Conservation (phyloP, 2,888 invertebrate genomes). For the Cheilosia impressa region DNA sequence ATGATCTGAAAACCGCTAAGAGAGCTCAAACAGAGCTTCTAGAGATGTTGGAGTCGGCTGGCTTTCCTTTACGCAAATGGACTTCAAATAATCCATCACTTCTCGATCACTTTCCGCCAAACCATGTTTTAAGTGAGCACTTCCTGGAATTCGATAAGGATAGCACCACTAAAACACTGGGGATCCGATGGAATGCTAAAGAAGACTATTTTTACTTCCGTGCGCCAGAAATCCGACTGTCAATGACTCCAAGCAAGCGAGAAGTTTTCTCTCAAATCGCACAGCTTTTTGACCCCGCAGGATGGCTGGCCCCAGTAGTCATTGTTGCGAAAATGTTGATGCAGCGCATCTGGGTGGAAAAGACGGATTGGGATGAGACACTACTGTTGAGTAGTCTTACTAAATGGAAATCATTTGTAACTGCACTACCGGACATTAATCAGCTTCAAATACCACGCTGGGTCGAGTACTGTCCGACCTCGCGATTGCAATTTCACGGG, state of each 20-base stretch:
- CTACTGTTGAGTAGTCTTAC: constrained; percentile 1
- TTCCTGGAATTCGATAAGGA: constrained; percentile 5
- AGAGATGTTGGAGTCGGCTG: neutral
- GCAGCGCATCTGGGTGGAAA: constrained; percentile 29
- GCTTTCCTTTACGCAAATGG: constrained; percentile 22
- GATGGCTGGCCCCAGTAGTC: constrained; percentile 30
- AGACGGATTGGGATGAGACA: constrained; percentile 36
- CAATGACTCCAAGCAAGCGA: constrained; percentile 17
- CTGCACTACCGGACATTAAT: constrained; percentile 12
- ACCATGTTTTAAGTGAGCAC: constrained; percentile 4
- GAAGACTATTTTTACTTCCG: constrained; percentile 6
- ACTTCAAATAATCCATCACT: constrained; percentile 6
- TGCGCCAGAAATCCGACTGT: neutral
- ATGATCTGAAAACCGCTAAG: constrained; percentile 6
- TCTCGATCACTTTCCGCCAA: neutral
- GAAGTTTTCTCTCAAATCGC: constrained; percentile 43
- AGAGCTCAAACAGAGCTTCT: constrained; percentile 4
- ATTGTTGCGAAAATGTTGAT: constrained; percentile 7
- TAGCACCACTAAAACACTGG: constrained; percentile 16
- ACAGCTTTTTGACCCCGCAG: constrained; percentile 44
- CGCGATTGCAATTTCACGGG: constrained; percentile 35
- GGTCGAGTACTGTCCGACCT: constrained; percentile 10
- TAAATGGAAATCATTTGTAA: constrained; percentile 22
- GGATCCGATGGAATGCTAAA: constrained; percentile 15
- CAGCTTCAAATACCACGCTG: constrained; percentile 46